Evolutionary conservation across 2,797 vertebrate genomes (phyloP).

Genomic region (Otus scops): DNA sequence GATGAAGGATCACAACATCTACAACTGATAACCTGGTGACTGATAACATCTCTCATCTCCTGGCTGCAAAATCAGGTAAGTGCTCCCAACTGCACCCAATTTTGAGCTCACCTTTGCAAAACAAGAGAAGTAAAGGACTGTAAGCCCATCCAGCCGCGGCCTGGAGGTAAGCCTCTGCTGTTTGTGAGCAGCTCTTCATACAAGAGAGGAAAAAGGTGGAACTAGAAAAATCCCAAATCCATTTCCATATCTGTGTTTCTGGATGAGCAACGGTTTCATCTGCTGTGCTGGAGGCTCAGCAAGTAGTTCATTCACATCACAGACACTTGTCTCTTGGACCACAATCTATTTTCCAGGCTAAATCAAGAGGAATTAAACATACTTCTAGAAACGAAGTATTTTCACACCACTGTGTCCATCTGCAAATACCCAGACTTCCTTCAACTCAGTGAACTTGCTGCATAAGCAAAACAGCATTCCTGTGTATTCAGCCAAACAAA

Average conservation of each 20-base stretch:
- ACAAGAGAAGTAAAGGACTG: neutral
- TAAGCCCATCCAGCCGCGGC: neutral
- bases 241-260: neutral
- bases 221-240: neutral
- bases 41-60: neutral
- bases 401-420: neutral
- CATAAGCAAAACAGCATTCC: neutral
- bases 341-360: neutral
- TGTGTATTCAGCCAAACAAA: neutral
- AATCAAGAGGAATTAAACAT: neutral
- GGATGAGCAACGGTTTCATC: neutral
- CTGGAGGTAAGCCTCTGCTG: neutral
- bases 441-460: neutral
- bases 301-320: neutral
- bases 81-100: neutral
- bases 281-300: neutral
- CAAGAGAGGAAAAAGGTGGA: neutral
- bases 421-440: neutral
- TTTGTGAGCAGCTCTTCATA: neutral
- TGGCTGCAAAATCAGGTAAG: neutral
- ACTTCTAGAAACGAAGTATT: neutral
- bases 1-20: fast-evolving
- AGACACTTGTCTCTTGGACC: neutral
- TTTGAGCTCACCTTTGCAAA: neutral
- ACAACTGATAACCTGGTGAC: neutral